Percentiles rank a stretch among this genome's conserved stretches.
phyloP scores from a whole-genome alignment of 2,888 invertebrate genomes.

The Hylaea fasciaria region DNA sequence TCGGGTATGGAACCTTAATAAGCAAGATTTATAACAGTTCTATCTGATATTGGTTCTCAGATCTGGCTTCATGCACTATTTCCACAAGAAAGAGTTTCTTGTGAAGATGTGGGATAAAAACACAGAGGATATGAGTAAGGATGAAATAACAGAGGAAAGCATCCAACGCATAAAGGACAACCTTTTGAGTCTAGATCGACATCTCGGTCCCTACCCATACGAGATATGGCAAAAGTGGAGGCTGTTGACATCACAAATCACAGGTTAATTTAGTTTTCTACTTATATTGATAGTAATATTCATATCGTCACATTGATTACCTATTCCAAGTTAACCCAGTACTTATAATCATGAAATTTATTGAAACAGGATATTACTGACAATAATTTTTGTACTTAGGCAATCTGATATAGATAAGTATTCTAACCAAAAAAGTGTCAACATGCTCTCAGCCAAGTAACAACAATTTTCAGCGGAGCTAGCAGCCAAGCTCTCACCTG shows the following conservation, averaged over 20 bases:
- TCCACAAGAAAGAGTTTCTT: constrained; percentile 92
- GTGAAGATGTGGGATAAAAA: constrained; percentile 94
- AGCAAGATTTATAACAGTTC: neutral
- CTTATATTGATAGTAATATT: too few species aligned
- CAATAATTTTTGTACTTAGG: too few species aligned
- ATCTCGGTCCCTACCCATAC: constrained; percentile 96
- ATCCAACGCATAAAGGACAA: constrained; percentile 88
- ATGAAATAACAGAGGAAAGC: constrained; percentile 87
- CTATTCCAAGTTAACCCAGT: neutral
- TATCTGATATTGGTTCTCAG: constrained; percentile 56
- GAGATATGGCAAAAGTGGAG: constrained; percentile 95
- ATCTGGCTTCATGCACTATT: constrained; percentile 94
- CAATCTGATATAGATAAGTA: neutral
- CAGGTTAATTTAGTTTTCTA: constrained; percentile 67
- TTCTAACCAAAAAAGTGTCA: too few species aligned
- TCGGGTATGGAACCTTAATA: too few species aligned
- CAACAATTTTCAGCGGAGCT: constrained; percentile 76
- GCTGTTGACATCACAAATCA: constrained; percentile 88
- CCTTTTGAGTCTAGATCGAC: constrained; percentile 89
- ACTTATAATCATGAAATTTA: too few species aligned
- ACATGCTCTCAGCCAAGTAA: neutral
- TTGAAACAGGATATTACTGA: too few species aligned
- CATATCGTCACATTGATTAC: too few species aligned
- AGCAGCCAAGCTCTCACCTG: constrained; percentile 87
- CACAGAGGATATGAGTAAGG: constrained; percentile 89